Evolutionary conservation across 2,888 invertebrate genomes (phyloP).

Genomic region (Caenorhabditis sulstoni): DNA sequence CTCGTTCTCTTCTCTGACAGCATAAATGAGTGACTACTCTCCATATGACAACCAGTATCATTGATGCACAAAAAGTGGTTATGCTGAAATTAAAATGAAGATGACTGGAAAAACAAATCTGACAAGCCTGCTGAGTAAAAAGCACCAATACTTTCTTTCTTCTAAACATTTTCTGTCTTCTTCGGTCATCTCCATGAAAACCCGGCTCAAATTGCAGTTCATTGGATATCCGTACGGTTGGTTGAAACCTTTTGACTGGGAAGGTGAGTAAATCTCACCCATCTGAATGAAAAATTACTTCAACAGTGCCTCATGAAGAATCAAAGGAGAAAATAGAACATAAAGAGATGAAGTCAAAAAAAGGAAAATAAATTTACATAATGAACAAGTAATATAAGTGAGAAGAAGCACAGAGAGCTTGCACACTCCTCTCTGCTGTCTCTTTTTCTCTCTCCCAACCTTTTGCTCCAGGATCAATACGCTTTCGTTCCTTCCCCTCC

Average conservation of each 20-base stretch:
- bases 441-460: constrained; percentile 23
- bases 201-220: constrained; percentile 67
- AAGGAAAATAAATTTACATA: constrained; percentile 37
- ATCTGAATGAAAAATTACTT: constrained; percentile 14
- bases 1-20: constrained; percentile 75
- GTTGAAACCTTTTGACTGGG: constrained; percentile 64
- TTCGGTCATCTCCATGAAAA: constrained; percentile 71
- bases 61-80: constrained; percentile 81
- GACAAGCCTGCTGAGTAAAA: constrained; percentile 72
- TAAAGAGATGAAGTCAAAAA: constrained; percentile 1
- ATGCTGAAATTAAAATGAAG: constrained; percentile 67
- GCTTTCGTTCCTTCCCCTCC: constrained; percentile 20
- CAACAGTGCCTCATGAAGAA: constrained; percentile 8
- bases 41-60: constrained; percentile 85
- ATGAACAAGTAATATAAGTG: constrained; percentile 37
- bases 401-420: constrained; percentile 15
- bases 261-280: constrained; percentile 62
- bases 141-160: constrained; percentile 81
- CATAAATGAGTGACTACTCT: constrained; percentile 93
- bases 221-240: constrained; percentile 69
- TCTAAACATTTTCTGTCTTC: constrained; percentile 87
- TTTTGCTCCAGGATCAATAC: constrained; percentile 32
- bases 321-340: constrained; percentile 22
- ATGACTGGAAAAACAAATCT: too few relatives aligned
- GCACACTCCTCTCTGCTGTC: constrained; percentile 26